A percentile compares a stretch with the other conserved stretches of the same genome.
phyloP scores from a whole-genome alignment of 2,797 vertebrate species.

The Hoplostethus mediterraneus region DNA sequence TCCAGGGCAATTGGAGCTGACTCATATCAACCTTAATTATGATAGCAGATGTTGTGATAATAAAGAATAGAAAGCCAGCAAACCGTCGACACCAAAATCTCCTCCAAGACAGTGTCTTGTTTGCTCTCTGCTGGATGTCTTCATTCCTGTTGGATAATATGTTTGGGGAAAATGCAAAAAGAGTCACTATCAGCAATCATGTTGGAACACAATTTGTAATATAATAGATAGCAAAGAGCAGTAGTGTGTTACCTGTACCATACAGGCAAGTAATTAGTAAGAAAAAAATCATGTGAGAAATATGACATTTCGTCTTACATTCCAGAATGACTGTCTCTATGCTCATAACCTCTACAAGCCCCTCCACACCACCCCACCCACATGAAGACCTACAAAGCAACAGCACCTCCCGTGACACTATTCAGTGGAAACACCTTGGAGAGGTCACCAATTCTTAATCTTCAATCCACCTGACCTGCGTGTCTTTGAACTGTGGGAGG shows the following conservation, averaged over 20 bases:
- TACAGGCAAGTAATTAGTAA: no score
- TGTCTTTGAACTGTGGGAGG: no score
- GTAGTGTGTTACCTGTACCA: not conserved
- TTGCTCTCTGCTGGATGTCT: not conserved
- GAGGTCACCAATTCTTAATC: no score
- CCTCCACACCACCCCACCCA: no score
- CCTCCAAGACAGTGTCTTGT: not conserved
- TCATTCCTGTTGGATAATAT: slow-evolving; percentile 6
- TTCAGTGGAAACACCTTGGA: no score
- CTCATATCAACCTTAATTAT: not conserved
- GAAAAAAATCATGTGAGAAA: no score
- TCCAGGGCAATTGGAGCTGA: not conserved
- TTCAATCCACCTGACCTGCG: no score
- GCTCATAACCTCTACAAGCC: no score
- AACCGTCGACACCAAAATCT: not conserved
- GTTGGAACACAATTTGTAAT: not conserved
- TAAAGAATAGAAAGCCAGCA: not conserved
- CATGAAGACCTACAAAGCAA: no score
- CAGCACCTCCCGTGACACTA: no score
- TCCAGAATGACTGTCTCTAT: no score
- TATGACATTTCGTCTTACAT: no score
- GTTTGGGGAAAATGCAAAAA: not conserved
- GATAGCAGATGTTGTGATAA: not conserved
- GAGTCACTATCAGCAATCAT: not conserved
- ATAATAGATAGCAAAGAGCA: not conserved